Base-by-base conservation (phyloP, 2,113 vertebrate species). In the Salminus brasiliensis region DNA sequence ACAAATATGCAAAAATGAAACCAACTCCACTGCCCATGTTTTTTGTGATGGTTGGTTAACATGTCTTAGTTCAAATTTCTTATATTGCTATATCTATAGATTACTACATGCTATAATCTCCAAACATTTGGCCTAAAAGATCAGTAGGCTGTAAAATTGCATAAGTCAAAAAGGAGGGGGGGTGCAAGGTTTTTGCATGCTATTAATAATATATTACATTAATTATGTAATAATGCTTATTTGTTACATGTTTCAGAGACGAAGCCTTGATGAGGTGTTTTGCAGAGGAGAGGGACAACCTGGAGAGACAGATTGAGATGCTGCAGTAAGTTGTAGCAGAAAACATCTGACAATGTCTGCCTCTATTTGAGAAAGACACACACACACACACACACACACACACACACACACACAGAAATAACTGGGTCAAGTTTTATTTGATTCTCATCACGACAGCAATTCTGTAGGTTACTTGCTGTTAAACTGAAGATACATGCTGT, bases 221-320 rank as follows among this genome's bases (percentile, higher is more conserved):
- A n/a, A n/a, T n/a, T n/a, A n/a, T n/a, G 12, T 47, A 15, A 47
- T 47, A 16, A 47, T 13, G 21, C 12, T 2, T 21, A 49, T 18
- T 18, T 34, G 34, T 47, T 12, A 34, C 32, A 2, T 15, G 67
- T 7, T 85, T 39, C 90, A 99, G 97, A 90, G 95, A 97, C 34
- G 90, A 97, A 83, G 95, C 95, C 88, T 91, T 98, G 72, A 95
- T 98, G 82, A 93, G 91, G 79, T 94, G 94, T 11, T 98, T 96
- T 83, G 91, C 94, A 11, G 96, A 98, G 84, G 97, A 98, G 82
- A 93, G 95, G 86, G 95, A 95, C 81, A 93, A 92, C 86, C 89
- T 99, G 88, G 95, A 96, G 92, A 94, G 93, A 80, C 98, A 99
- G 92, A 96, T 99, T 76, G 95, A 97, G 88, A 93, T 99, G 49